phyloP scores from a whole-genome alignment of 2,888 invertebrate species.

The Gymnoscelis rufifasciata region DNA sequence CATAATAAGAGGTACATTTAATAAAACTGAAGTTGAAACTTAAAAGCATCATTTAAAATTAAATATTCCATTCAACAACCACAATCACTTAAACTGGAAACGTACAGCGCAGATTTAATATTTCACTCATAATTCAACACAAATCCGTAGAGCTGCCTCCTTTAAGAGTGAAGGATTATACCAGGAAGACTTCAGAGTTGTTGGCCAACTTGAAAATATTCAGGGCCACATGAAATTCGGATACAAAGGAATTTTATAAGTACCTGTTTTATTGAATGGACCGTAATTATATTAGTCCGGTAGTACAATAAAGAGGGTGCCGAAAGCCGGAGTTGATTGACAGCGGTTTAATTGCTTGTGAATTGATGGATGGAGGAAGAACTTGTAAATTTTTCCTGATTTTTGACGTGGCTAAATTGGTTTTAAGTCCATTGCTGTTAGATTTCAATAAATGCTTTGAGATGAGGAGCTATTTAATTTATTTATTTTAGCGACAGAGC shows the following conservation, averaged over 20 bases:
- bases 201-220: conserved; percentile 18
- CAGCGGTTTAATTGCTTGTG: not conserved
- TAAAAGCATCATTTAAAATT: too few species aligned
- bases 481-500: too few species aligned
- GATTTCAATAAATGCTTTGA: too few species aligned
- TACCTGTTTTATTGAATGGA: conserved; percentile 9
- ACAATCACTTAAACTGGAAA: conserved; percentile 16
- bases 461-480: too few species aligned
- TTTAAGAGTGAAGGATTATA: conserved; percentile 37
- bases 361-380: not conserved
- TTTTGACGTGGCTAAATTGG: too few species aligned
- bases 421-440: too few species aligned
- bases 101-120: conserved; percentile 44
- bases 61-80: too few species aligned
- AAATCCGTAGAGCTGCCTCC: conserved; percentile 34
- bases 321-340: not conserved
- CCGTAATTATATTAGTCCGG: conserved; percentile 5
- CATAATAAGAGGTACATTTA: too few species aligned
- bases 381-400: not conserved
- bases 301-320: not conserved
- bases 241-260: conserved; percentile 16
- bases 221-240: not conserved
- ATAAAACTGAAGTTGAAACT: too few species aligned
- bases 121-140: conserved; percentile 44
- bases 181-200: conserved; percentile 22